Conservation (phyloP, 2,113 vertebrate genomes). For the Seriola dumerili region DNA sequence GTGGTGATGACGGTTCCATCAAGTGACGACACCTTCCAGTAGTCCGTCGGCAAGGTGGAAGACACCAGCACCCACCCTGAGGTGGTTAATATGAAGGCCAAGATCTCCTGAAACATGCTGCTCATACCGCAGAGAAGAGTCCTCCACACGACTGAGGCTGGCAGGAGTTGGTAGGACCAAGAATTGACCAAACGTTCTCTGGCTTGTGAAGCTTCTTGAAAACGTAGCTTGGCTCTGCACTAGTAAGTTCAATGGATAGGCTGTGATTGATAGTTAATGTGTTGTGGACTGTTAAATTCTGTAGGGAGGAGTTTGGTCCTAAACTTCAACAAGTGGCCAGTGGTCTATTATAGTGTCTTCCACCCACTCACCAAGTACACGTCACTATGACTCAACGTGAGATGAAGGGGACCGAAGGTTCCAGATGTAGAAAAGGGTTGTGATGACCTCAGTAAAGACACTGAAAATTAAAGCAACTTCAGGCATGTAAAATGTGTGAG, state of each 20-base stretch:
- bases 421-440: not conserved
- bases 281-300: conserved; percentile 72
- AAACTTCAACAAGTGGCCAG: conserved; percentile 60
- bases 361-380: conserved; percentile 23
- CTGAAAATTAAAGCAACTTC: conserved; percentile 15
- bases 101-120: conserved; percentile 89
- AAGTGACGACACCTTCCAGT: conserved; percentile 95
- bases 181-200: conserved; percentile 29
- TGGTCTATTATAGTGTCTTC: conserved; percentile 39
- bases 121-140: conserved; percentile 73
- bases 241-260: conserved; percentile 52
- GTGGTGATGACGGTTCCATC: conserved; percentile 97
- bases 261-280: conserved; percentile 80
- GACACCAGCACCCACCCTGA: conserved; percentile 93
- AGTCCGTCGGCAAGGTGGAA: conserved; percentile 93
- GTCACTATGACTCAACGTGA: conserved; percentile 49
- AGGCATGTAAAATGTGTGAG: not conserved
- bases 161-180: not conserved
- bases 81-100: conserved; percentile 88
- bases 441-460: not conserved
- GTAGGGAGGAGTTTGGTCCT: conserved; percentile 76
- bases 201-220: conserved; percentile 17
- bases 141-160: conserved; percentile 4
- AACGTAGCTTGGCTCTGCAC: conserved; percentile 33
- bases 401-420: conserved; percentile 13